Base-by-base conservation (phyloP, 2,888 invertebrate species). In the Pilophorus perplexus region DNA sequence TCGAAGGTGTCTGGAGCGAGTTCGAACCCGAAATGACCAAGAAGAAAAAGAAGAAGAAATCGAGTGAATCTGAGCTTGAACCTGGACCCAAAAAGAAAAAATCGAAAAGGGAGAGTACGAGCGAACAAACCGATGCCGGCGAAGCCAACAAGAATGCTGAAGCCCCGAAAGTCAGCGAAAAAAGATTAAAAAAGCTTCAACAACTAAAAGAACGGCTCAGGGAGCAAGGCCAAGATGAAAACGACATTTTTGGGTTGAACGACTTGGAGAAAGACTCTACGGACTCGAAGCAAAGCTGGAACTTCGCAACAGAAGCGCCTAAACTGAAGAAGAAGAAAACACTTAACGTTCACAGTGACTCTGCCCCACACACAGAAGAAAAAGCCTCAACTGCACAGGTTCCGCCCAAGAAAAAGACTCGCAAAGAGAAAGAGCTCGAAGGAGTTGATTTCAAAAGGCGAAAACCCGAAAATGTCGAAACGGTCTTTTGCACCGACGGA, bases 1-100 rank as follows among this genome's bases (percentile, higher is more conserved):
- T 33, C 10, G n/a, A 33, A 28, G 28, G 10, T 12, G 44, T 44
- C 10, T 28, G 59, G 59, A 33, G 40, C n/a, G 59, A 59, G 25
- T 23, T 59, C 3, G 59, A 59, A 22, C 55, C 55, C 2, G 55
- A 55, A 59, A 40, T 48, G 27, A 22, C 16, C 4, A 55, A 52
- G 40, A 64, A 70, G 64, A 57, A 54, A 28, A 60, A 59, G 44
- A 68, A 67, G 16, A 42, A 52, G 40, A 62, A n/a, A n/a, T n/a
- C 50, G n/a, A 23, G 50, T 25, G 23, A 14, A 48, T 33, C 40
- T 54, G 44, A 62, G 38, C 18, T 22, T 37, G 33, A 52, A 60
- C 16, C 14, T 14, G n/a, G n/a, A n/a, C n/a, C 22, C 42, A 48
- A 14, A 64, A 44, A 25, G 16, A 6, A 25, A 67, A 22, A 23